Percentiles rank a stretch among this genome's conserved stretches.
Evolutionary conservation across 2,113 vertebrate species (phyloP).

Genomic region (Anguilla rostrata): DNA sequence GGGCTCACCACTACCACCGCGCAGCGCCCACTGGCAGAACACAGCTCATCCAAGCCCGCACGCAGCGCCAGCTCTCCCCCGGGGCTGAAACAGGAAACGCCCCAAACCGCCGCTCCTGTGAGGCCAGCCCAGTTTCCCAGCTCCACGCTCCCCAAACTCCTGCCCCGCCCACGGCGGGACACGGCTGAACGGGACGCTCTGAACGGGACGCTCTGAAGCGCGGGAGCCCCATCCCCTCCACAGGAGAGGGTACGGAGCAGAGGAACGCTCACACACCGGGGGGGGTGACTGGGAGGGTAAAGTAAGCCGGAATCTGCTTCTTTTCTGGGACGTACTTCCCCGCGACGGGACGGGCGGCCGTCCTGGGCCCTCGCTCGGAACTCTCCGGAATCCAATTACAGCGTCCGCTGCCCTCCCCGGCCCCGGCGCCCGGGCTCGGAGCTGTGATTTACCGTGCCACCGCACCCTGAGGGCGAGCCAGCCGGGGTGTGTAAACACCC

Average conservation of each 20-base stretch:
- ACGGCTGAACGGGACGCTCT: background rate
- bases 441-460: background rate
- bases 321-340: background rate
- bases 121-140: background rate
- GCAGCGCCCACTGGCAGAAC: background rate
- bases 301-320: background rate
- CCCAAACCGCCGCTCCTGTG: background rate
- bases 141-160: background rate
- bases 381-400: background rate
- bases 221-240: background rate
- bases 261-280: background rate
- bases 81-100: background rate
- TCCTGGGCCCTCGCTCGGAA: background rate
- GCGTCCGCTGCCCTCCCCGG: background rate
- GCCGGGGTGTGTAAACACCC: background rate
- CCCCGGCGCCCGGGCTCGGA: background rate
- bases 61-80: background rate
- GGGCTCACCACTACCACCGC: too few species aligned
- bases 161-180: background rate
- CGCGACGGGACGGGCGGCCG: background rate
- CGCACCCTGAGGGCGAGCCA: background rate
- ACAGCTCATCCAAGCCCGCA: background rate
- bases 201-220: background rate
- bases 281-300: background rate
- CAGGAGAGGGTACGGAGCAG: background rate